Evolutionary conservation across 2,888 invertebrate genomes (phyloP).

Genomic region (Toxonevra muliebris): DNA sequence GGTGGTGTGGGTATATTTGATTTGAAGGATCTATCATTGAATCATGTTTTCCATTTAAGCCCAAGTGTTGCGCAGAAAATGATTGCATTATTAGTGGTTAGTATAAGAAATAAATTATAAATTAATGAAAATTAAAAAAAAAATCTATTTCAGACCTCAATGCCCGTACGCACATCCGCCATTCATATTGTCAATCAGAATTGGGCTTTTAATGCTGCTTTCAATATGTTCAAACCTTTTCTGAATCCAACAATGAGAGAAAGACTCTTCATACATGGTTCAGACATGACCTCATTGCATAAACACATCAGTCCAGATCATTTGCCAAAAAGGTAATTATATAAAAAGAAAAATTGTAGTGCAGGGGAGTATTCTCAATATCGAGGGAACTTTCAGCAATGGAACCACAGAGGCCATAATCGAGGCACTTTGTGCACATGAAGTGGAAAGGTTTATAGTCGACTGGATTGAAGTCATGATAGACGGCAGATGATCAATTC

Average conservation of each 20-base stretch:
- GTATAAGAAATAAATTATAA: constrained; percentile 49
- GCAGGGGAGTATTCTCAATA: no score
- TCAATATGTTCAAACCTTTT: constrained; percentile 80
- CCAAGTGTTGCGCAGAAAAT: constrained; percentile 76
- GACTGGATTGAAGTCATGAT: no score
- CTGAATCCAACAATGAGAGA: constrained; percentile 75
- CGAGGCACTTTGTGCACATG: no score
- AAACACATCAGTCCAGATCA: constrained; percentile 75
- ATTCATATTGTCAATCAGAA: constrained; percentile 83
- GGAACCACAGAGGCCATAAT: no score
- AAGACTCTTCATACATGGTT: constrained; percentile 71
- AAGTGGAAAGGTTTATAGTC: no score
- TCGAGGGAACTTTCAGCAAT: no score
- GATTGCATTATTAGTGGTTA: constrained; percentile 76
- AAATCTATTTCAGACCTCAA: constrained; percentile 69
- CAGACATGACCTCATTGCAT: constrained; percentile 77
- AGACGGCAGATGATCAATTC: no score
- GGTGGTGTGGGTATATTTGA: constrained; percentile 83
- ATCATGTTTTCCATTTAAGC: constrained; percentile 79
- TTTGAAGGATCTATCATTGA: constrained; percentile 74
- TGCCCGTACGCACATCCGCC: constrained; percentile 77
- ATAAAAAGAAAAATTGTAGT: no score
- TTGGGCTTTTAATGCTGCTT: constrained; percentile 82
- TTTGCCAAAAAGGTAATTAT: constrained; percentile 70
- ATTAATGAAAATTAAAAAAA: background rate